Conservation (phyloP, 2,113 vertebrate genomes). For the Zosterops pallidus region DNA sequence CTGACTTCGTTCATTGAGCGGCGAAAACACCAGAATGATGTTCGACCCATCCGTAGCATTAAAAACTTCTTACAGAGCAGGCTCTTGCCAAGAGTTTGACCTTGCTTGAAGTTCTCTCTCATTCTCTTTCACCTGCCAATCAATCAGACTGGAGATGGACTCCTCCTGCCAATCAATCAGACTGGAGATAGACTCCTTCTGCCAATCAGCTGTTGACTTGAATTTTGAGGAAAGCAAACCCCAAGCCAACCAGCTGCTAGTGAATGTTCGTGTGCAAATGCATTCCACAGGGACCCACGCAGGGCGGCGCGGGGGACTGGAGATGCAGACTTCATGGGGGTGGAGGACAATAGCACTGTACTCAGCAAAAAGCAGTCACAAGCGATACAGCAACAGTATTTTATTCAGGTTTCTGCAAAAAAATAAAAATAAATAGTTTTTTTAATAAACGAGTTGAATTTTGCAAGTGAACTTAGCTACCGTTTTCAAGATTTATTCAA, state of each 20-base stretch:
- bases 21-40: conserved; percentile 97
- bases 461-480: conserved; percentile 77
- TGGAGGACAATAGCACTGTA: conserved; percentile 72
- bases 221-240: conserved; percentile 68
- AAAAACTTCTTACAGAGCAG: conserved; percentile 92
- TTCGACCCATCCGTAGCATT: conserved; percentile 90
- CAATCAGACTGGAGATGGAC: conserved; percentile 66
- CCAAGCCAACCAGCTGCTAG: conserved; percentile 73
- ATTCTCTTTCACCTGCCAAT: conserved; percentile 91
- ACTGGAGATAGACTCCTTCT: conserved; percentile 74
- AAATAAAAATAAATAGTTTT: conserved; percentile 71
- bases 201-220: conserved; percentile 87
- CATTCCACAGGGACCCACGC: conserved; percentile 63
- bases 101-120: conserved; percentile 81
- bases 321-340: conserved; percentile 71
- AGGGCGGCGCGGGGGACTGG: conserved; percentile 65
- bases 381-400: conserved; percentile 80
- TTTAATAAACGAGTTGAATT: conserved; percentile 83
- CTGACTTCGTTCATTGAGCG: conserved; percentile 95
- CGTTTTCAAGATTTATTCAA: conserved; percentile 78
- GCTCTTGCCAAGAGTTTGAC: conserved; percentile 86
- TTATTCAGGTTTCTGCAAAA: conserved; percentile 86
- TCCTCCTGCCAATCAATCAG: conserved; percentile 75
- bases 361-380: conserved; percentile 73
- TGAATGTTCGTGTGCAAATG: conserved; percentile 72